These are phyloP conservation scores for Aulostomus chinensis DNA, from an alignment of 2,797 vertebrate species.

Conservation along the genomic window DNA sequence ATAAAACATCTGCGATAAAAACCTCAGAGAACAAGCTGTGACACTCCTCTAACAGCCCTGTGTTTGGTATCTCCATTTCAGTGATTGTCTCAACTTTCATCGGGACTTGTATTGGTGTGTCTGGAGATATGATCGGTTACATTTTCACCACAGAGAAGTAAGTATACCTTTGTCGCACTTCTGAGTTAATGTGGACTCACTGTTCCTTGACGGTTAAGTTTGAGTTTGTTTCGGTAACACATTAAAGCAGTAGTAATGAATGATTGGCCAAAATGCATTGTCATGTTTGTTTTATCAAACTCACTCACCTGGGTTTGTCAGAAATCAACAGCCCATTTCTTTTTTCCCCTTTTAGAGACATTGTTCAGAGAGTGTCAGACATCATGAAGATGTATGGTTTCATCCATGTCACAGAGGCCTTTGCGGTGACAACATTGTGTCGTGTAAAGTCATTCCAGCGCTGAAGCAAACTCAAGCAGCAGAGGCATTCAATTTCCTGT, in stretches of 20 bases:
- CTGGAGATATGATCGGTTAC: conserved; percentile 78
- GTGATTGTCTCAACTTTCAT: conserved; percentile 66
- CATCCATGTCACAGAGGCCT: conserved; percentile 82
- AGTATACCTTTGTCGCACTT: conserved; percentile 41
- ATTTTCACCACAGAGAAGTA: conserved; percentile 86
- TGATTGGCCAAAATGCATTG: not conserved
- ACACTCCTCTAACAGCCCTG: too few relatives aligned
- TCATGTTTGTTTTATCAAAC: too few relatives aligned
- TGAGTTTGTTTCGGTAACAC: not conserved
- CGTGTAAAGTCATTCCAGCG: conserved; percentile 1
- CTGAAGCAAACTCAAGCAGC: too few relatives aligned
- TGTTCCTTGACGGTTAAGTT: not conserved
- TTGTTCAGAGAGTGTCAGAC: conserved; percentile 79
- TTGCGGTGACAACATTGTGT: conserved; percentile 71
- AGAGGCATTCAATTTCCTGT: too few relatives aligned
- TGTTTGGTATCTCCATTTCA: conserved; percentile 28
- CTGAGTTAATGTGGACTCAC: too few relatives aligned
- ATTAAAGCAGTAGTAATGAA: not conserved
- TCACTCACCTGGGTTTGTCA: not conserved
- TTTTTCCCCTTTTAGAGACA: too few relatives aligned
- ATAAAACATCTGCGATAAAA: too few relatives aligned
- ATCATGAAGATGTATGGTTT: conserved; percentile 79
- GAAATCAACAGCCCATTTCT: too few relatives aligned
- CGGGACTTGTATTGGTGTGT: conserved; percentile 35
- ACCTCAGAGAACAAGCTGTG: not conserved